Conservation (phyloP, 2,888 invertebrate species). For the Tupiocoris notatus region DNA sequence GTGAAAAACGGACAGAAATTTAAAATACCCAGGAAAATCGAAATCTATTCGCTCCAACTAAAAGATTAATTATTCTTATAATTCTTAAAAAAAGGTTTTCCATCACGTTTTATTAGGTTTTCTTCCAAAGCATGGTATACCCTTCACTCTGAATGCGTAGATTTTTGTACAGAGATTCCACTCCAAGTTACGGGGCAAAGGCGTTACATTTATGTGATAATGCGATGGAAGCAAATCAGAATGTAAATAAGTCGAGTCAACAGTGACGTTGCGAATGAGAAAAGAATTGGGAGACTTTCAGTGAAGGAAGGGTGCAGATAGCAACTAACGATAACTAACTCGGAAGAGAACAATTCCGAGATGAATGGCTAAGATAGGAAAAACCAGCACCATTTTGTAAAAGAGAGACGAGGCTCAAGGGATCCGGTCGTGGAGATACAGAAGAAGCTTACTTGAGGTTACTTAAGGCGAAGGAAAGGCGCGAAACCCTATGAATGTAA, state of each 20-base stretch:
- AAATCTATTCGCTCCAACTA: too few species aligned
- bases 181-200: too few species aligned
- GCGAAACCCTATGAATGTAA: slow-evolving; percentile 33
- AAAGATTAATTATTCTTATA: too few species aligned
- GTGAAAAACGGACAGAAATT: too few species aligned
- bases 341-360: slow-evolving; percentile 1
- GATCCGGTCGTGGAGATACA: background rate
- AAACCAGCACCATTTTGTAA: slow-evolving; percentile 4
- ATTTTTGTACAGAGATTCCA: too few species aligned
- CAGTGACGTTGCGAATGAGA: background rate
- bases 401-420: background rate
- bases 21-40: too few species aligned
- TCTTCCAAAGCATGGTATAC: too few species aligned
- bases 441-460: background rate
- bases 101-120: too few species aligned
- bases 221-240: background rate
- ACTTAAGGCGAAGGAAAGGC: background rate
- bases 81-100: too few species aligned
- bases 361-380: slow-evolving; percentile 21
- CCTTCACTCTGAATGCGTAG: too few species aligned
- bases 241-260: background rate
- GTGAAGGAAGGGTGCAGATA: slow-evolving; percentile 17
- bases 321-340: slow-evolving; percentile 24
- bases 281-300: background rate
- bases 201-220: too few species aligned